Base-by-base conservation (phyloP, 2,113 vertebrate species). In the Pollachius pollachius region DNA sequence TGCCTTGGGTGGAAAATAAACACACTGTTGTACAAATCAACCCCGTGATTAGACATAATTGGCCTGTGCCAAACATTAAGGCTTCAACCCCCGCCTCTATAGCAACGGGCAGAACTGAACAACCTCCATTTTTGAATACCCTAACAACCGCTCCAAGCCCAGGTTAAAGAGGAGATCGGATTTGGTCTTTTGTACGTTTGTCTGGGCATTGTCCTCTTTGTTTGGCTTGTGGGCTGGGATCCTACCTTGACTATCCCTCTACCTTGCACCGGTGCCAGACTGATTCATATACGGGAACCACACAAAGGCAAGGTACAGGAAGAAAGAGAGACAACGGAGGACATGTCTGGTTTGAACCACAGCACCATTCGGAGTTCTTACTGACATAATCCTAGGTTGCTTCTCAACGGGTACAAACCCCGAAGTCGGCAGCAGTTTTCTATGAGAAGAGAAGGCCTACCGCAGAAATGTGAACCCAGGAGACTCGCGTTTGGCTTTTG, bases 1-100 rank as follows among this genome's bases (percentile, higher is more conserved):
- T 65, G 62, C 52, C 54, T 56, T 5, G 8, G 27, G 21, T 34
- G 64, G 19, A 65, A 75, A 66, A 72, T n/a, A 68, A 72, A 75
- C 52, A 54, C 27, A 17, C 9, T 16, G 48, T 64, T 56, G 41
- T 72, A 62, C 48, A 23, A 58, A 52, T 62, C 34, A 56, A 16
- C 27, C 57, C 56, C 4, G n/a, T 62, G 73, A 79, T 69, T 79
- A 63, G 58, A 58, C 41, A n/a, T 67, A 69, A 69, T 64, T 69
- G 59, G 21, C 6, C 52, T 30, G 41, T 19, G 52, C 30, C 65
- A 67, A 34, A 15, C 17, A 30, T 16, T 63, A 27, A 13, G 5
- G 58, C 52, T 56, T 54, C 37, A 27, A 62, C 12, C 27, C 16
- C 16, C 12, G 34, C 52, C 27, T 9, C 54, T 64, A 12, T 37